Evolutionary conservation across 1,140 invertebrate species (phyloP), one percentile per base, ranked within the genome.

Genomic region (Dinoponera quadriceps): DNA sequence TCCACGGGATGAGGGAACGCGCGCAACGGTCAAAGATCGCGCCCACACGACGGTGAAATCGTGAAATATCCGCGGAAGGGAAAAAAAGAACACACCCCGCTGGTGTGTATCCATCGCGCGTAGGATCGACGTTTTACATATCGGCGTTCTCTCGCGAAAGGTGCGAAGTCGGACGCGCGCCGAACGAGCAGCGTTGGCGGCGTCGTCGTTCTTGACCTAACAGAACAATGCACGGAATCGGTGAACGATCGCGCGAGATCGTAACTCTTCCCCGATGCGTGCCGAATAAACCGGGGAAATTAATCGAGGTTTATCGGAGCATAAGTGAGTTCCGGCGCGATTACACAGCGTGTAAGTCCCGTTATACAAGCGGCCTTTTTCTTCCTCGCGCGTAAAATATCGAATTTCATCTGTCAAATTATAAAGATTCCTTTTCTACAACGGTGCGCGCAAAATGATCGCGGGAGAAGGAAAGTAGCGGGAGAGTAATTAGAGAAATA

Each of bases 71-170:
- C n/a, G n/a, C n/a, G n/a, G n/a, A n/a, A n/a, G n/a, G n/a, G n/a
- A n/a, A n/a, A n/a, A n/a, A n/a, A n/a, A n/a, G n/a, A n/a, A n/a
- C n/a, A n/a, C 29, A 51, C 7, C 4, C 25, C 5, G 18, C 25
- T 25, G 5, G 11, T 18, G 13, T 48, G 5, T n/a, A n/a, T n/a
- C 62, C 22, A 44, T 22, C 57, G 7, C 57, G 51, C 20, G 22
- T 25, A 38, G 27, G 60, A 11, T 55, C 85, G 87, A 91, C 88
- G 88, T 90, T 91, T 88, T 90, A 88, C n/a, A n/a, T 90, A 44
- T 90, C 62, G 77, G 82, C 80, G 51, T 20, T 3, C 11, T 44
- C 83, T 90, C 86, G 85, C 83, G 87, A 87, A 80, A 87, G 81
- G 85, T 33, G 86, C 82, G 38, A 87, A 83, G 84, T 83, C 57